Evolutionary conservation across 2,888 invertebrate species (phyloP).

Genomic region (Chesias legatella): DNA sequence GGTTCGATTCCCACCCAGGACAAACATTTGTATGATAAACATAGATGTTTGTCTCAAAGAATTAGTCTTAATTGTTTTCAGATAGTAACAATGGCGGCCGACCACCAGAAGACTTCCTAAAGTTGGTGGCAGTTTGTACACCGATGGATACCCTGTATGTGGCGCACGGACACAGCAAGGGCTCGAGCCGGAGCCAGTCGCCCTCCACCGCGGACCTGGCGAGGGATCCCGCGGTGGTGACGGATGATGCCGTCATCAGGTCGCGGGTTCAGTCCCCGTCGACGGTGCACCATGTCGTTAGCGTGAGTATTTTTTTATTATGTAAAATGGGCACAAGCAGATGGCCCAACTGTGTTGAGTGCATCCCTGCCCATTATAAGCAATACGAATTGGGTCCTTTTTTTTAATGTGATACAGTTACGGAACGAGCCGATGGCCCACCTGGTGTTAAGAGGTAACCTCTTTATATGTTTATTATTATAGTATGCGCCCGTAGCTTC

Average conservation of each 20-base stretch:
- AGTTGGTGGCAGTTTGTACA: constrained; percentile 25
- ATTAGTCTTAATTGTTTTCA: constrained; percentile 12
- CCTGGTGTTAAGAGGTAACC: too few species aligned
- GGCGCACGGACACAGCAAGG: constrained; percentile 76
- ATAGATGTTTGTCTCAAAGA: too few species aligned
- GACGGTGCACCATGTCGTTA: constrained; percentile 64
- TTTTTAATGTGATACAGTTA: too few species aligned
- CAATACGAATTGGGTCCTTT: too few species aligned
- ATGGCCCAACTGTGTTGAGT: too few species aligned
- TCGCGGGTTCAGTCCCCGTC: constrained; percentile 73
- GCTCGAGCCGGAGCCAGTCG: constrained; percentile 82
- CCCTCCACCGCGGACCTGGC: constrained; percentile 76
- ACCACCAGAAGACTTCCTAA: constrained; percentile 14
- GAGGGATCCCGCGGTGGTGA: constrained; percentile 61
- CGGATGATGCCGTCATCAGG: constrained; percentile 67
- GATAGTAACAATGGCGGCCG: constrained; percentile 22
- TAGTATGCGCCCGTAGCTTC: too few species aligned
- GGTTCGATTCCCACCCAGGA: too few species aligned
- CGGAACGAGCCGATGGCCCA: too few species aligned
- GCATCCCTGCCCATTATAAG: too few species aligned
- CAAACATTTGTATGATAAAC: too few species aligned
- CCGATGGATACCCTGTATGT: constrained; percentile 71
- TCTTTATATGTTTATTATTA: too few species aligned
- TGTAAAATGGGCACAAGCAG: too few species aligned
- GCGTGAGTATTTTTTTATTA: constrained; percentile 58